Conservation (phyloP, 53 echinoderm and acorn worm genomes). For the Hippasteria phrygiana region DNA sequence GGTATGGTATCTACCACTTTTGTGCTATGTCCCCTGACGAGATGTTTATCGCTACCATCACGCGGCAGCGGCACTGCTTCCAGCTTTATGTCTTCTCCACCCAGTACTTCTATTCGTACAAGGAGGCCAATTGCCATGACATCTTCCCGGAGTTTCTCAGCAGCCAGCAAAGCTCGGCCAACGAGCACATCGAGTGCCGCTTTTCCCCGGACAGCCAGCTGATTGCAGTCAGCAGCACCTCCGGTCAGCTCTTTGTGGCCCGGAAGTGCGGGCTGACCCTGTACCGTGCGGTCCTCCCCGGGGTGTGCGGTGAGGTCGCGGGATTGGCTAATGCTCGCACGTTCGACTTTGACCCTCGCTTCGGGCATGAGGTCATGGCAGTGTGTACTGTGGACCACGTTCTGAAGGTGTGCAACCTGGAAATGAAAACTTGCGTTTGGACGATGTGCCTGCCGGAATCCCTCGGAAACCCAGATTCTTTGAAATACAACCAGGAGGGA, state of each 20-base stretch:
- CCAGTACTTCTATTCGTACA: slow-evolving; percentile 83
- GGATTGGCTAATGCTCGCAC: slow-evolving; percentile 75
- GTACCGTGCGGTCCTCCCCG: slow-evolving; percentile 76
- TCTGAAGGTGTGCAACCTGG: slow-evolving; percentile 74
- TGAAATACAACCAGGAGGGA: slow-evolving; percentile 91
- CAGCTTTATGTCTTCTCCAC: slow-evolving; percentile 90
- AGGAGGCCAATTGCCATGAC: slow-evolving; percentile 81
- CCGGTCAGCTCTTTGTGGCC: slow-evolving; percentile 89
- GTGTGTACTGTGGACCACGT: slow-evolving; percentile 77
- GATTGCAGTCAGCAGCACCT: slow-evolving; percentile 88
- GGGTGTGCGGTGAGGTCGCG: slow-evolving; percentile 68
- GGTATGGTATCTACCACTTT: slow-evolving; percentile 85
- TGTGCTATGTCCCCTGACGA: slow-evolving; percentile 90
- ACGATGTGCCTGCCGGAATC: slow-evolving; percentile 55
- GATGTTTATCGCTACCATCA: slow-evolving; percentile 81
- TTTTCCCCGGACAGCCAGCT: slow-evolving; percentile 90
- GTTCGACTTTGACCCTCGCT: slow-evolving; percentile 93
- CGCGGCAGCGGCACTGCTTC: slow-evolving; percentile 76
- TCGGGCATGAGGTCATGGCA: slow-evolving; percentile 80
- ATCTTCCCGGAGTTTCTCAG: slow-evolving; percentile 80
- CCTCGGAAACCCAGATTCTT: slow-evolving; percentile 73
- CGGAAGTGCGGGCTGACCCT: slow-evolving; percentile 75
- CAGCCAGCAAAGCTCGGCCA: slow-evolving; percentile 49
- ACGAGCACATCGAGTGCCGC: slow-evolving; percentile 79
- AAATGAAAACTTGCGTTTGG: slow-evolving; percentile 53